Conservation (phyloP, 2,797 vertebrate genomes). For the Ara ararauna region DNA sequence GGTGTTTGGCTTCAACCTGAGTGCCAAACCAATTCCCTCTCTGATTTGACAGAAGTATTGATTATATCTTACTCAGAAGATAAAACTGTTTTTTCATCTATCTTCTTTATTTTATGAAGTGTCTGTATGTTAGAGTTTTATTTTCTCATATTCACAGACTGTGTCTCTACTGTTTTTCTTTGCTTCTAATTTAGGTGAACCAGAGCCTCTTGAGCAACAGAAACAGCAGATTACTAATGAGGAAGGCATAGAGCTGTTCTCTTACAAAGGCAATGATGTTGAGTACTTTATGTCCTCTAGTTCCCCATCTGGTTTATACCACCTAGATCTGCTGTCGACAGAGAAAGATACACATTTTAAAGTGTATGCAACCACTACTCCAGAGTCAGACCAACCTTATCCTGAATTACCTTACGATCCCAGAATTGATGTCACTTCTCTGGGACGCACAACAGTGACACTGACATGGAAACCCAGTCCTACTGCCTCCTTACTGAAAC, state of each 20-base stretch:
- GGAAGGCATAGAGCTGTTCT: slow-evolving; percentile 90
- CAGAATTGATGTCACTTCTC: slow-evolving; percentile 91
- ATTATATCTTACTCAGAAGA: background rate
- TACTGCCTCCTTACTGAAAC: slow-evolving; percentile 87
- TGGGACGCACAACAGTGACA: slow-evolving; percentile 94
- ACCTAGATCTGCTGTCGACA: slow-evolving; percentile 93
- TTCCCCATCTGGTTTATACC: slow-evolving; percentile 93
- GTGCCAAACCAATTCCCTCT: background rate
- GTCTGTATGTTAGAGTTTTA: background rate
- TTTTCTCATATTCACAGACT: background rate
- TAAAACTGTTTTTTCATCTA: background rate
- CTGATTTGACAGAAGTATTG: background rate
- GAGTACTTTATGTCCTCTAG: slow-evolving; percentile 92
- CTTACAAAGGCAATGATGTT: slow-evolving; percentile 96
- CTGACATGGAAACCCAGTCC: slow-evolving; percentile 97
- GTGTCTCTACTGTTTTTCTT: background rate
- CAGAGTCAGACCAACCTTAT: slow-evolving; percentile 96
- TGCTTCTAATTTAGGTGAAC: slow-evolving; percentile 83
- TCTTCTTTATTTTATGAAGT: background rate
- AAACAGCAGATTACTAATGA: slow-evolving; percentile 88
- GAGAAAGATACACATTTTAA: slow-evolving; percentile 98
- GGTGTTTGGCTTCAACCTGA: background rate
- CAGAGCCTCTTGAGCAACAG: slow-evolving; percentile 94
- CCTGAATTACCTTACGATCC: slow-evolving; percentile 95
- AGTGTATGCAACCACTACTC: slow-evolving; percentile 94